Percentiles rank a stretch among this genome's conserved stretches.
phyloP scores from a whole-genome alignment of 2,888 invertebrate species.

The Xestia rhomboidea region DNA sequence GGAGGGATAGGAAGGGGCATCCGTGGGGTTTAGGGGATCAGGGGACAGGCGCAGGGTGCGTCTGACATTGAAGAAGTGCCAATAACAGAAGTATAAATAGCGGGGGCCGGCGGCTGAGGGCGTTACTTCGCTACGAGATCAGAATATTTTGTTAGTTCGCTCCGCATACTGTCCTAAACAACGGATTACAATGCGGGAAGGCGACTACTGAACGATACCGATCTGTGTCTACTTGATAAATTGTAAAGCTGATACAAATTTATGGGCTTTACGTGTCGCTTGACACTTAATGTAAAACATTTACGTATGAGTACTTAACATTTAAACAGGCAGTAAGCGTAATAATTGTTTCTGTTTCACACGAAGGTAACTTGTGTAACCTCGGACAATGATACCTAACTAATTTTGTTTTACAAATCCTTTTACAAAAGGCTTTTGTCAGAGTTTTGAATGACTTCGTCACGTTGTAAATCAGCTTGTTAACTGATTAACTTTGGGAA shows the following conservation, averaged over 20 bases:
- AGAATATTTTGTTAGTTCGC: constrained; percentile 88
- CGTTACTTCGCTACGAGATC: constrained; percentile 90
- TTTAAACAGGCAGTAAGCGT: constrained; percentile 62
- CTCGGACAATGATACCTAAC: constrained; percentile 58
- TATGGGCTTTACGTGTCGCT: constrained; percentile 76
- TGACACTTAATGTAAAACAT: constrained; percentile 68
- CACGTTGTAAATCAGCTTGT: constrained; percentile 56
- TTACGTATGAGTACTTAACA: constrained; percentile 64
- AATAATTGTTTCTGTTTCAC: constrained; percentile 65
- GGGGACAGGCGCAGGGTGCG: constrained; percentile 89
- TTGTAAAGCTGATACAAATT: constrained; percentile 81
- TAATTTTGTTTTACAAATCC: constrained; percentile 63
- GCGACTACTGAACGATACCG: constrained; percentile 81
- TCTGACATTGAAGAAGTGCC: constrained; percentile 91
- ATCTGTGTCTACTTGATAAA: constrained; percentile 84
- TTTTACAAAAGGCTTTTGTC: constrained; percentile 59
- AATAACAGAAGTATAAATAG: constrained; percentile 91
- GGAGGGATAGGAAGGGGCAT: constrained; percentile 81
- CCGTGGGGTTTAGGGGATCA: constrained; percentile 81
- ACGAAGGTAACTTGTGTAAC: constrained; percentile 55
- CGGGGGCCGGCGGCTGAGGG: constrained; percentile 87
- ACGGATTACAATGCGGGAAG: constrained; percentile 89
- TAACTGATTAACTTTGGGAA: constrained; percentile 56
- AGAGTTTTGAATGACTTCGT: constrained; percentile 53
- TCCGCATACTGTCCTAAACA: constrained; percentile 84